Percentiles rank a stretch among this genome's conserved stretches.
Evolutionary conservation across 2,797 vertebrate genomes (phyloP).

Genomic region (Myotis myotis): DNA sequence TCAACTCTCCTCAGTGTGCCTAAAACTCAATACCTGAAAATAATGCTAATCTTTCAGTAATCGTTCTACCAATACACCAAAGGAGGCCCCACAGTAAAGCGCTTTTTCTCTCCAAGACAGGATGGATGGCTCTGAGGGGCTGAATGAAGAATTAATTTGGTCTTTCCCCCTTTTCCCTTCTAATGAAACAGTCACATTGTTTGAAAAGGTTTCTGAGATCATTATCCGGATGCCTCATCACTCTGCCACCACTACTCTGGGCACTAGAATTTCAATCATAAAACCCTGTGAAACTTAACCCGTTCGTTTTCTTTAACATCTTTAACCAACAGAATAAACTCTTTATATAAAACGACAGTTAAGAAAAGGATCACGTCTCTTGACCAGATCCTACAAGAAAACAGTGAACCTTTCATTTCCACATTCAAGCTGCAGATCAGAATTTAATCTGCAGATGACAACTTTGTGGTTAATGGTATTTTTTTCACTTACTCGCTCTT

Average conservation of each 20-base stretch:
- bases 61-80: constrained; percentile 44
- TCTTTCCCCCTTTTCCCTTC: not conserved
- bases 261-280: constrained; percentile 72
- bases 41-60: constrained; percentile 54
- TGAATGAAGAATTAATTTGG: constrained; percentile 52
- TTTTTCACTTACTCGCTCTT: not conserved
- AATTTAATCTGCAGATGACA: constrained; percentile 53
- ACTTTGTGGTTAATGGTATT: not conserved
- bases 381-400: not conserved
- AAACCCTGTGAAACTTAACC: constrained; percentile 49
- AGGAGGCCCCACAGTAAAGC: not conserved
- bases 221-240: constrained; percentile 52
- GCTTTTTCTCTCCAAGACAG: constrained; percentile 64
- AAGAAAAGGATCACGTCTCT: not conserved
- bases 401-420: not conserved
- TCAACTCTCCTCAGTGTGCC: constrained; percentile 49
- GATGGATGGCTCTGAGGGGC: constrained; percentile 59
- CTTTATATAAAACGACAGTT: constrained; percentile 35
- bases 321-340: not conserved
- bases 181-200: constrained; percentile 72
- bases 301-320: not conserved
- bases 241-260: not conserved
- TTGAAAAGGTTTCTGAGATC: constrained; percentile 72
- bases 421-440: not conserved
- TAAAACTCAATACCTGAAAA: constrained; percentile 14